These are phyloP conservation scores for Spodoptera litura DNA, from an alignment of 1,140 invertebrate genomes.

Conservation along the genomic window DNA sequence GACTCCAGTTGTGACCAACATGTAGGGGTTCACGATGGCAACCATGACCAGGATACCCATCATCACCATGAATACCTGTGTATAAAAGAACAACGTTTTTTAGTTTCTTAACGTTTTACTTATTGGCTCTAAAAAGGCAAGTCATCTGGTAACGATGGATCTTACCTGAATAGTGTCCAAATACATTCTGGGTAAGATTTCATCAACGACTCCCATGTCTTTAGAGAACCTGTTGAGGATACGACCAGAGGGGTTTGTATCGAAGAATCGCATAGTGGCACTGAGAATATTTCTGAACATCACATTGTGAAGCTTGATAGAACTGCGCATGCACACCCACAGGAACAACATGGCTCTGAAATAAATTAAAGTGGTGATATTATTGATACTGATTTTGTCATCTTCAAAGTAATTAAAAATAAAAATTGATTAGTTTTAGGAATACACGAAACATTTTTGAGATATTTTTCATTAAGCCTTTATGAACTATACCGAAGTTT, in stretches of 20 bases:
- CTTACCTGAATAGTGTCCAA: slow-evolving; percentile 91
- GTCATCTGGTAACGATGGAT: no score
- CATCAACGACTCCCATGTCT: slow-evolving; percentile 94
- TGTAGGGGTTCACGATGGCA: slow-evolving; percentile 90
- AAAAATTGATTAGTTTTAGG: no score
- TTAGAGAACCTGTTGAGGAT: slow-evolving; percentile 95
- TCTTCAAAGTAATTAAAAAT: not conserved
- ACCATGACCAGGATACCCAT: slow-evolving; percentile 87
- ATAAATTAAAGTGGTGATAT: slow-evolving; percentile 40
- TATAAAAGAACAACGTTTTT: slow-evolving; percentile 28
- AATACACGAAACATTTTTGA: no score
- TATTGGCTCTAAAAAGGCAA: no score
- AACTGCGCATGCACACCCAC: slow-evolving; percentile 92
- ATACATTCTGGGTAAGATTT: slow-evolving; percentile 91
- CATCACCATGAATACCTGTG: slow-evolving; percentile 88
- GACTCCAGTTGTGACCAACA: slow-evolving; percentile 89
- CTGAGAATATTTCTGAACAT: slow-evolving; percentile 94
- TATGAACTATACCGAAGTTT: no score
- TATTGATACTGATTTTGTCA: not conserved
- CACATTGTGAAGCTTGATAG: slow-evolving; percentile 92
- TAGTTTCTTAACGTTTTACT: no score
- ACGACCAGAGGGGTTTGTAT: slow-evolving; percentile 92
- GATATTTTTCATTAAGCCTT: no score
- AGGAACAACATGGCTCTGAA: slow-evolving; percentile 89
- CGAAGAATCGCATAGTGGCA: slow-evolving; percentile 95